Evolutionary conservation across 1,140 invertebrate genomes (phyloP), one percentile per base, ranked within the genome.

Genomic region (Diabrotica virgifera): DNA sequence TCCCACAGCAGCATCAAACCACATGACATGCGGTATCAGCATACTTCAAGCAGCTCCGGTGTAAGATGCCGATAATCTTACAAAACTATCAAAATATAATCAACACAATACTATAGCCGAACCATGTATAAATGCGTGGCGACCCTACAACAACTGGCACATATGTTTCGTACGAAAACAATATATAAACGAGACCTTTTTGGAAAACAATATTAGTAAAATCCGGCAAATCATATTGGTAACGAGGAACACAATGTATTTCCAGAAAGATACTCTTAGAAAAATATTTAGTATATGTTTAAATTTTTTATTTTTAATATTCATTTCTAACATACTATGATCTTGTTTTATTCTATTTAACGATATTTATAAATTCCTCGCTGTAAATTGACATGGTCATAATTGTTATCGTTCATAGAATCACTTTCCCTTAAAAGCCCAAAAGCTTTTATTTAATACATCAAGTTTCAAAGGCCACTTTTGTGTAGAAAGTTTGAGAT

Each of bases 81-180:
- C 75, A 74, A 77, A 77, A 78, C 76, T 79, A 76, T 76, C 75
- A 79, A 77, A 78, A 78, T 77, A 76, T 78, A 76, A 77, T 77
- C 77, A 78, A 73, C 76, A 78, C 74, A 78, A 77, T 74, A 77
- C 72, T 77, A 70, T 74, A n/a, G 60, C 65, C 40, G 73, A 78
- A 75, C 77, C 76, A 77, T 77, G 76, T 76, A 77, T 75, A 77
- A 72, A 74, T 69, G 76, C 73, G 70, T 65, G 68, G 70, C 66
- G 55, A 63, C 67, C 62, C 58, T 59, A 56, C 14, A 59, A n/a
- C 5, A 37, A 57, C 40, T 46, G 8, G 40, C 40, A 46, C 40
- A 46, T 46, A 24, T 46, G 8, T 46, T n/a, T 46, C n/a, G 40
- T 46, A 46, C 40, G 40, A 46, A 46, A 46, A 46, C 40, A 46